Base-by-base conservation (phyloP, 1,140 invertebrate species). In the Eufriesea mexicana region DNA sequence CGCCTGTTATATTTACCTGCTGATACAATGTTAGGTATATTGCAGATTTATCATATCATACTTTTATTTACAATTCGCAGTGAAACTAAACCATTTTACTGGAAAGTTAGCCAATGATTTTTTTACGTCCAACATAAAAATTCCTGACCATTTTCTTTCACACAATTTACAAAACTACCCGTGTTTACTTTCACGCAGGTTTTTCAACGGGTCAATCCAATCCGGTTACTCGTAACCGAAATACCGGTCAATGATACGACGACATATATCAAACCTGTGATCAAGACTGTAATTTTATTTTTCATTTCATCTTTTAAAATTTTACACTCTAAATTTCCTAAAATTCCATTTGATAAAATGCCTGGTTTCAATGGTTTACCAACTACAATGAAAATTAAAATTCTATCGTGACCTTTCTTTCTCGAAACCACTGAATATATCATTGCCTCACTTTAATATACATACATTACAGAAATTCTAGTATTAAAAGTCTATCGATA, bases 151-250 rank as follows among this genome's bases (percentile, higher is more conserved):
- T 54, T 62, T 80, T 23, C 0, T 76, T 75, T 66, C 62, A 7
- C 23, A 23, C 8, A 12, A 57, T 61, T 54, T 25, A 47, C 51
- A 76, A 76, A 68, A 51, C n/a, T 45, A 35, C 23, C 20, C 18
- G 72, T 45, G 25, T 57, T 76, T 57, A 67, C 79, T 82, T 82
- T 82, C 79, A 76, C 73, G 51, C 4, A 49, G 47, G 59, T 51
- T 76, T 81, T 76, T 76, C 62, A 47, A 6, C 51, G n/a, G 49
- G 25, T 66, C 42, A 25, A 14, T 5, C n/a, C 42, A 76, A 35
- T 67, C 49, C 79, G 54, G 42, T 76, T 82, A 51, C 25, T 20
- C 1, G 7, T 23, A 20, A 49, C 51, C 79, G 45, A 82, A 82
- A 82, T 35, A 42, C 35, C 25, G 23, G 35, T 47, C 20, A 42